Conservation (phyloP, 2,888 invertebrate genomes). For the Sisyra nigra region DNA sequence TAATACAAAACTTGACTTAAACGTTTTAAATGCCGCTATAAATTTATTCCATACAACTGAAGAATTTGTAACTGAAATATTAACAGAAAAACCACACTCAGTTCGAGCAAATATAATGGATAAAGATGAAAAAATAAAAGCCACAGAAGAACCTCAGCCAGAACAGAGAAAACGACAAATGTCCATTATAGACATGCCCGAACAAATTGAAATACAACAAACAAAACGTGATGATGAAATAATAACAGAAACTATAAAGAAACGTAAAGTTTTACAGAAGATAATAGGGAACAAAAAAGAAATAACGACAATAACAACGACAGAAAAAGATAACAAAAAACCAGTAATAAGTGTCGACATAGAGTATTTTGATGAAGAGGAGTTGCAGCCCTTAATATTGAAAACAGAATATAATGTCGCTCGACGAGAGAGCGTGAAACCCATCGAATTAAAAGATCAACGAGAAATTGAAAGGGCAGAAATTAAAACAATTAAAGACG, state of each 20-base stretch:
- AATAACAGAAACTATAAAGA: slow-evolving; percentile 20
- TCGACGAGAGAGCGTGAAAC: slow-evolving; percentile 14
- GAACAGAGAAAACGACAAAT: slow-evolving; percentile 14
- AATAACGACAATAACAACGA: slow-evolving; percentile 11
- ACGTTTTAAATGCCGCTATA: too few species aligned
- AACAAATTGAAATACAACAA: slow-evolving; percentile 14
- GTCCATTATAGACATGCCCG: slow-evolving; percentile 15
- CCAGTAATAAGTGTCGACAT: slow-evolving; percentile 12
- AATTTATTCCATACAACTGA: slow-evolving; percentile 11
- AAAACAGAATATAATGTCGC: slow-evolving; percentile 6
- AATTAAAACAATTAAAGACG: slow-evolving; percentile 22
- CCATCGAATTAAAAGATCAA: slow-evolving; percentile 14
- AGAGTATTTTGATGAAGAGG: slow-evolving; percentile 11
- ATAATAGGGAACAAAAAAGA: slow-evolving; percentile 22
- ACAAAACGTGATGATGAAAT: slow-evolving; percentile 26
- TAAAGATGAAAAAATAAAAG: slow-evolving; percentile 14
- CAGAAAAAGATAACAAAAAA: slow-evolving; percentile 11
- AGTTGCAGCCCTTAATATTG: background rate
- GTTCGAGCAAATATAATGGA: too few species aligned
- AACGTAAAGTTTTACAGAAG: slow-evolving; percentile 17
- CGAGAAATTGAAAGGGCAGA: slow-evolving; percentile 15
- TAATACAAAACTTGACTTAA: too few species aligned
- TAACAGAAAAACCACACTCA: slow-evolving; percentile 18
- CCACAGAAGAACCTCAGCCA: slow-evolving; percentile 15
- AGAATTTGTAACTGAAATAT: slow-evolving; percentile 25